Percentiles rank a stretch among this genome's conserved stretches.
These are phyloP conservation scores for Sebastes taczanowskii DNA, from an alignment of 2,797 vertebrate genomes.

Conservation along the genomic window DNA sequence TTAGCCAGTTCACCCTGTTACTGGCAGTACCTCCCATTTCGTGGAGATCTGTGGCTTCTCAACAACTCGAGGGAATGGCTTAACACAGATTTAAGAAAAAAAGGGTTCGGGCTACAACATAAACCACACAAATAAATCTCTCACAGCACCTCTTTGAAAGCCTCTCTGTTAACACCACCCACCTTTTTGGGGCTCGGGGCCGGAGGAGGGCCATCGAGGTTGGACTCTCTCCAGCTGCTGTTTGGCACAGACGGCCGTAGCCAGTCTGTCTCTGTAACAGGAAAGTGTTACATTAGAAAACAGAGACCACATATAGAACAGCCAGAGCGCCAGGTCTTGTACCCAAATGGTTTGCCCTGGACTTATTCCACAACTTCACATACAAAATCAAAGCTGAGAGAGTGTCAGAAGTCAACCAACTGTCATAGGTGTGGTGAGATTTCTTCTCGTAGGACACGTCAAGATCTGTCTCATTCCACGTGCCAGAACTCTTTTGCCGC, in stretches of 20 bases:
- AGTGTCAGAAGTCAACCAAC: slow-evolving; percentile 70
- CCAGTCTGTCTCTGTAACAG: slow-evolving; percentile 79
- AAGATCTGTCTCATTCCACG: slow-evolving; percentile 92
- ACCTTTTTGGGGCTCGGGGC: slow-evolving; percentile 70
- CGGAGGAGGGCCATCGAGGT: slow-evolving; percentile 83
- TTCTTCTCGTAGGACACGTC: slow-evolving; percentile 88
- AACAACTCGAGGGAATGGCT: neutral
- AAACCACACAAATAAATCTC: neutral
- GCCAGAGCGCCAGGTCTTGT: neutral
- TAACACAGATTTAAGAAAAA: neutral
- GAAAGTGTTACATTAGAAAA: slow-evolving; percentile 6
- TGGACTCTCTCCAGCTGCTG: slow-evolving; percentile 88
- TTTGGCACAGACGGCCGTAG: slow-evolving; percentile 77
- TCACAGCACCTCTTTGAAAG: neutral
- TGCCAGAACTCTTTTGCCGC: slow-evolving; percentile 76
- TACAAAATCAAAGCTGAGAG: neutral
- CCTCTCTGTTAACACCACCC: neutral
- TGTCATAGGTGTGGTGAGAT: slow-evolving; percentile 85
- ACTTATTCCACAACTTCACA: neutral
- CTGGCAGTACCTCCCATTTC: neutral
- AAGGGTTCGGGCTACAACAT: no score
- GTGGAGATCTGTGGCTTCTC: neutral
- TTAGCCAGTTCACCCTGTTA: neutral
- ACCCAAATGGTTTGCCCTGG: neutral
- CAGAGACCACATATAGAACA: neutral